Conservation (phyloP, 2,888 invertebrate species). For the Drosophila koepferae region DNA sequence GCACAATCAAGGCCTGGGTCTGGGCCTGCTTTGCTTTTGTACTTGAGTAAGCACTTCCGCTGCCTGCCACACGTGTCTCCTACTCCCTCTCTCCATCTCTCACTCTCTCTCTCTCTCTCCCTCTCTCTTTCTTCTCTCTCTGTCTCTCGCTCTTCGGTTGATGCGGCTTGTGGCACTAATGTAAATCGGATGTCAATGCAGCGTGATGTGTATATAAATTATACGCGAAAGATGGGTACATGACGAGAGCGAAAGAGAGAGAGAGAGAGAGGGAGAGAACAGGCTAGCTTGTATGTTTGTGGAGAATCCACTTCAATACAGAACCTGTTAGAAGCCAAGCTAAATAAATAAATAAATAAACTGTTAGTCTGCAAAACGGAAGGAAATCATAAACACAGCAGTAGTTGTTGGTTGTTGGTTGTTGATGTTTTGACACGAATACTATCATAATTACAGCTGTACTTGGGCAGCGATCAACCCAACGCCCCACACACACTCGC, state of each 20-base stretch:
- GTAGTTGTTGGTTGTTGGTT: constrained; percentile 33
- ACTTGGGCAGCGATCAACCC: constrained; percentile 40
- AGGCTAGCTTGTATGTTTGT: constrained; percentile 14
- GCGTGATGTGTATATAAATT: constrained; percentile 82
- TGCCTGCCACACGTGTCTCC: constrained; percentile 59
- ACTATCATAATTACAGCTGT: constrained; percentile 77
- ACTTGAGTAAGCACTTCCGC: constrained; percentile 62
- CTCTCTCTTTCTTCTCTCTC: background rate
- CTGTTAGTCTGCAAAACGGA: constrained; percentile 81
- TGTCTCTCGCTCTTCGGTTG: background rate
- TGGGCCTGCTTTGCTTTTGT: constrained; percentile 15
- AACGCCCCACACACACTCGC: constrained; percentile 37
- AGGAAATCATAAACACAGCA: constrained; percentile 82
- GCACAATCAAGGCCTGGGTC: constrained; percentile 38
- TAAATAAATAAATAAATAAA: constrained; percentile 79
- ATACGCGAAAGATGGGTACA: constrained; percentile 36
- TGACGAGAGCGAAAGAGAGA: background rate
- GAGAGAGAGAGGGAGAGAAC: background rate
- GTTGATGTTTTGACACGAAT: constrained; percentile 77
- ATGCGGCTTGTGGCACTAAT: constrained; percentile 71
- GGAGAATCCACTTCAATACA: constrained; percentile 40
- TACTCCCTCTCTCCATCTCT: constrained; percentile 8
- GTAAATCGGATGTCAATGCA: constrained; percentile 84
- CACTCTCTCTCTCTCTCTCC: background rate
- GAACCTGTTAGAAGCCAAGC: constrained; percentile 75